Base-by-base conservation (phyloP, 1,140 invertebrate species). In the Aphelenchoides fujianensis region DNA sequence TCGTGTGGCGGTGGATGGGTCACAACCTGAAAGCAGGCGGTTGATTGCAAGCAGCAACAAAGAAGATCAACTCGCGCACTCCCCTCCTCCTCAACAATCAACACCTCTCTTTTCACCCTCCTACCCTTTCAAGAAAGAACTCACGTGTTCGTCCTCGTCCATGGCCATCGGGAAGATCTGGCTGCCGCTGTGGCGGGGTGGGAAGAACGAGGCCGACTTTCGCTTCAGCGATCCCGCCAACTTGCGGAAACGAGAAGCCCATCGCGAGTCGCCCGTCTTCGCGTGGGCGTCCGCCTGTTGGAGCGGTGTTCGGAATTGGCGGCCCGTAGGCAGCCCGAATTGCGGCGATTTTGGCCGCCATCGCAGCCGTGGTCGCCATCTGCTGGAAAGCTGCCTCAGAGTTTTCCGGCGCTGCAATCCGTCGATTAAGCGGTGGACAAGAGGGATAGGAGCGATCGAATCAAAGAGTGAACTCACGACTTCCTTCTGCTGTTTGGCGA, bases 381-480 rank as follows among this genome's bases (percentile, higher is more conserved):
- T 61, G n/a, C 2, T 61, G n/a, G n/a, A 61, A 61, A n/a, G 59
- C 31, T 35, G n/a, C 59, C 36, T 61, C 59, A 61, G 19, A 2
- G n/a, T n/a, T 31, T 61, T 61, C 27, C 2, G 59, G 19, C 59
- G 59, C 59, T 61, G 30, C 16, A 61, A n/a, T n/a, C n/a, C n/a
- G 23, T 48, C 41, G n/a, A n/a, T n/a, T n/a, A n/a, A n/a, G n/a
- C n/a, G n/a, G n/a, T n/a, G n/a, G n/a, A n/a, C n/a, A n/a, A n/a
- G n/a, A n/a, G n/a, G n/a, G 12, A 16, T 48, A 16, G 12, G 23
- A 23, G 12, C 41, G 23, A 48, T 48, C 23, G 12, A n/a, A n/a
- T n/a, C n/a, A n/a, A n/a, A n/a, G n/a, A n/a, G n/a, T n/a, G n/a
- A n/a, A n/a, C 41, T 48, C 23, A 48, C 41, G 41, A 48, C 23